Evolutionary conservation across 92 coral and sea anemone genomes (phyloP).

Genomic region (Siderastrea siderea): DNA sequence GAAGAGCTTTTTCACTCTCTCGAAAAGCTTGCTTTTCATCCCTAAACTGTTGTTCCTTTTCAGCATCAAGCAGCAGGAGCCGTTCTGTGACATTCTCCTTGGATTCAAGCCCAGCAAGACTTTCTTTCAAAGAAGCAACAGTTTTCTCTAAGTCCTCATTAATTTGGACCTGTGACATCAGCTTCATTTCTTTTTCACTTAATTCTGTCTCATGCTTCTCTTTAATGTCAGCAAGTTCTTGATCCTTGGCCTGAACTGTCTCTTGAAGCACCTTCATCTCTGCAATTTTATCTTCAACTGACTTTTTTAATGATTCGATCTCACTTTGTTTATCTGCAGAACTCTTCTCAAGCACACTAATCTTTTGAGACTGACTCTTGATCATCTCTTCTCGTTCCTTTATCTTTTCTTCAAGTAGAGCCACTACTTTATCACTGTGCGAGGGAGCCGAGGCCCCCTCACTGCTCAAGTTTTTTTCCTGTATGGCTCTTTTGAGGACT

Average conservation of each 20-base stretch:
- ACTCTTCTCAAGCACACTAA: slow-evolving; percentile 69
- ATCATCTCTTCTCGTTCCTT: slow-evolving; percentile 84
- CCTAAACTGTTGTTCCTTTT: slow-evolving; percentile 79
- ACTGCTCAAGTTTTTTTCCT: slow-evolving; percentile 87
- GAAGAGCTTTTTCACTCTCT: slow-evolving; percentile 45
- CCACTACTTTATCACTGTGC: slow-evolving; percentile 83
- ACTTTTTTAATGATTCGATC: slow-evolving; percentile 43
- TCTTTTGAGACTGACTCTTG: slow-evolving; percentile 58
- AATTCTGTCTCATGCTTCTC: slow-evolving; percentile 83
- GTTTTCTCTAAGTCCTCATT: slow-evolving; percentile 42
- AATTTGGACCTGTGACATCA: slow-evolving; percentile 31
- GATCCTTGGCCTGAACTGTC: slow-evolving; percentile 21
- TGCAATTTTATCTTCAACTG: slow-evolving; percentile 17
- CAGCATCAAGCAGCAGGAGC: slow-evolving; percentile 75
- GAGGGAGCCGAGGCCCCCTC: slow-evolving; percentile 73
- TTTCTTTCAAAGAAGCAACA: slow-evolving; percentile 45
- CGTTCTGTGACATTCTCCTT: slow-evolving; percentile 67
- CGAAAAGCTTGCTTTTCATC: slow-evolving; percentile 71
- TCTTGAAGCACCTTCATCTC: slow-evolving; percentile 25
- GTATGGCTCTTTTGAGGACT: slow-evolving; percentile 91
- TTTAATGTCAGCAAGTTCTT: slow-evolving; percentile 50
- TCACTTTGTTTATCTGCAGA: slow-evolving; percentile 50
- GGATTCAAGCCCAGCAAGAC: slow-evolving; percentile 47
- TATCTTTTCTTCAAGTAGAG: slow-evolving; percentile 87
- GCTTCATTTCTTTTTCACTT: slow-evolving; percentile 62